Percentiles rank a stretch among this genome's conserved stretches.
Conservation (phyloP, 2,888 invertebrate species). For the Cephus sareptanus region DNA sequence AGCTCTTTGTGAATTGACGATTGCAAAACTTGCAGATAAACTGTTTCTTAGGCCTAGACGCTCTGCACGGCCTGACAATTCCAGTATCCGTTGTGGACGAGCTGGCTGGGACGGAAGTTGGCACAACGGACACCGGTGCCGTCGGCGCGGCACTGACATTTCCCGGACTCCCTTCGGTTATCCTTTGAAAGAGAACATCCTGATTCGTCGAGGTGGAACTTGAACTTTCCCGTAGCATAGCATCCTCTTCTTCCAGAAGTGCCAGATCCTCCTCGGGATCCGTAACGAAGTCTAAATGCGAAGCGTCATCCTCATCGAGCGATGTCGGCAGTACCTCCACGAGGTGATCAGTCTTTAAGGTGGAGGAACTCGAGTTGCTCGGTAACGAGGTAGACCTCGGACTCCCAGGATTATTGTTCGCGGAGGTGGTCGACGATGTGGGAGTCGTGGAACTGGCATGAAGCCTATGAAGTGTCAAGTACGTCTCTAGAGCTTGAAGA, state of each 20-base stretch:
- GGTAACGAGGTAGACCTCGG: slow-evolving; percentile 40
- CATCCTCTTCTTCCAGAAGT: slow-evolving; percentile 80
- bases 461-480: slow-evolving; percentile 83
- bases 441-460: slow-evolving; percentile 70
- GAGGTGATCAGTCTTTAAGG: slow-evolving; percentile 27
- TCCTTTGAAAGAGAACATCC: slow-evolving; percentile 55
- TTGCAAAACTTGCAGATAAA: slow-evolving; percentile 99
- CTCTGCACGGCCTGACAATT: slow-evolving; percentile 50
- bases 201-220: slow-evolving; percentile 31
- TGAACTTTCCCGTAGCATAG: slow-evolving; percentile 71
- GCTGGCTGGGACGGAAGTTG: slow-evolving; percentile 17
- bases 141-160: slow-evolving; percentile 11
- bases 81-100: slow-evolving; percentile 32
- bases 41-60: slow-evolving; percentile 82
- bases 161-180: slow-evolving; percentile 42
- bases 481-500: slow-evolving; percentile 87
- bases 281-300: slow-evolving; percentile 55
- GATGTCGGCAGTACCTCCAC: slow-evolving; percentile 30
- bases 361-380: slow-evolving; percentile 2
- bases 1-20: slow-evolving; percentile 97
- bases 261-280: slow-evolving; percentile 77
- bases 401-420: slow-evolving; percentile 68
- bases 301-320: slow-evolving; percentile 48
- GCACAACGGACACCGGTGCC: slow-evolving; percentile 25
- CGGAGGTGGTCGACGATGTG: slow-evolving; percentile 67